These are phyloP conservation scores for Ceraclea dissimilis DNA, from an alignment of 2,888 invertebrate species.

Conservation along the genomic window DNA sequence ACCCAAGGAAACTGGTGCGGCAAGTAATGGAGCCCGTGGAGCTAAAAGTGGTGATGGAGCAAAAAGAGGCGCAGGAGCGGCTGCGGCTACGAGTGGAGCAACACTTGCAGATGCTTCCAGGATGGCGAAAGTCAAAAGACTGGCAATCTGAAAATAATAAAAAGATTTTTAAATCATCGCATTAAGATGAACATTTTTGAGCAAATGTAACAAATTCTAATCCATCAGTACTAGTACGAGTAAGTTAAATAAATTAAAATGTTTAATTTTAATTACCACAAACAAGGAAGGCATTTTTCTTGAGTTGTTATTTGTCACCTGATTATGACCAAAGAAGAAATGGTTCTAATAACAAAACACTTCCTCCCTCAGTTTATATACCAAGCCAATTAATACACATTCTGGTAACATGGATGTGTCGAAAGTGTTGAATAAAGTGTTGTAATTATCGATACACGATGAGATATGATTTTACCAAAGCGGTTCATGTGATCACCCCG, in stretches of 20 bases:
- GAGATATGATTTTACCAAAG: no score
- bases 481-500: no score
- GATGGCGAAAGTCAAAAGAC: conserved; percentile 26
- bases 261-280: not conserved
- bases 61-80: conserved; percentile 30
- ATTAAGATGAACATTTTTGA: not conserved
- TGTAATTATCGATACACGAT: no score
- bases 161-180: conserved; percentile 9
- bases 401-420: no score
- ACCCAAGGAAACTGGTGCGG: conserved; percentile 27
- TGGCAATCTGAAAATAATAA: conserved; percentile 25
- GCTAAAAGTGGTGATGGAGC: conserved; percentile 39
- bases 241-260: no score
- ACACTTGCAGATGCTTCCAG: conserved; percentile 30
- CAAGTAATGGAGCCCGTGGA: conserved; percentile 22
- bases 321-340: not conserved
- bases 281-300: not conserved
- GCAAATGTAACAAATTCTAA: no score
- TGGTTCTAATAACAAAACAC: not conserved
- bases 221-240: no score
- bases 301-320: not conserved
- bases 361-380: conserved; percentile 13
- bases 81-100: conserved; percentile 26
- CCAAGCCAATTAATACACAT: not conserved
- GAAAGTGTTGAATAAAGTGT: no score